Percentiles rank a stretch among this genome's conserved stretches.
Evolutionary conservation across 1,140 invertebrate genomes (phyloP).

Genomic region (Forficula auricularia): DNA sequence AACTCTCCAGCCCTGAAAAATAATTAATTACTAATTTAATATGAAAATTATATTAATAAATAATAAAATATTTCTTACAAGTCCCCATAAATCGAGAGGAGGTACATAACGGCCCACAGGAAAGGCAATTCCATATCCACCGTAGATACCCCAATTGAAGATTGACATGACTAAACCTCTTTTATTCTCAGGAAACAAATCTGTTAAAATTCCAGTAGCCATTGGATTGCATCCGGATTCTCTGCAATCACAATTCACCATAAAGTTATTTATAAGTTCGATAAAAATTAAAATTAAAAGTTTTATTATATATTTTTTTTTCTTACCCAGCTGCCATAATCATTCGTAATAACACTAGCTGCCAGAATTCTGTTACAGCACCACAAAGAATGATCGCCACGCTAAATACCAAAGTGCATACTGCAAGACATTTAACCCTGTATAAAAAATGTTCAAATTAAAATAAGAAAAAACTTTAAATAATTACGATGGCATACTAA

Average conservation of each 20-base stretch:
- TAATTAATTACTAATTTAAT: conserved; percentile 1
- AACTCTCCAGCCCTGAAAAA: conserved; percentile 62
- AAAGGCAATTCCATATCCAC: conserved; percentile 82
- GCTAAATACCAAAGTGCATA: conserved; percentile 64
- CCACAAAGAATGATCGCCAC: conserved; percentile 67
- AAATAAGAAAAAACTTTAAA: conserved; percentile 3
- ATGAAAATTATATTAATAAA: too few species aligned
- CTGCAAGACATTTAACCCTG: conserved; percentile 53
- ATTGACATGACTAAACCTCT: conserved; percentile 77
- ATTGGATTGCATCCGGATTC: conserved; percentile 81
- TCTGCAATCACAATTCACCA: conserved; percentile 34
- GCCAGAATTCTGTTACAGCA: conserved; percentile 73
- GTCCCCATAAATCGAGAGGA: conserved; percentile 49
- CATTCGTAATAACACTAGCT: conserved; percentile 70
- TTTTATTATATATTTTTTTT: conserved; percentile 6
- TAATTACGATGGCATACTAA: not conserved
- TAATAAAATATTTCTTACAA: conserved; percentile 31
- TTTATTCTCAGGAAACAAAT: conserved; percentile 64
- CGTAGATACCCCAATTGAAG: conserved; percentile 92
- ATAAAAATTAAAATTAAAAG: too few species aligned
- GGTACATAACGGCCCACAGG: conserved; percentile 78
- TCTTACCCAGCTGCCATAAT: conserved; percentile 66
- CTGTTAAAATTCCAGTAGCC: conserved; percentile 68
- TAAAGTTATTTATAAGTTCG: not conserved
- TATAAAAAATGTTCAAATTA: too few species aligned